phyloP scores from a whole-genome alignment of 1,140 invertebrate species.

The Brachionus plicatilis region DNA sequence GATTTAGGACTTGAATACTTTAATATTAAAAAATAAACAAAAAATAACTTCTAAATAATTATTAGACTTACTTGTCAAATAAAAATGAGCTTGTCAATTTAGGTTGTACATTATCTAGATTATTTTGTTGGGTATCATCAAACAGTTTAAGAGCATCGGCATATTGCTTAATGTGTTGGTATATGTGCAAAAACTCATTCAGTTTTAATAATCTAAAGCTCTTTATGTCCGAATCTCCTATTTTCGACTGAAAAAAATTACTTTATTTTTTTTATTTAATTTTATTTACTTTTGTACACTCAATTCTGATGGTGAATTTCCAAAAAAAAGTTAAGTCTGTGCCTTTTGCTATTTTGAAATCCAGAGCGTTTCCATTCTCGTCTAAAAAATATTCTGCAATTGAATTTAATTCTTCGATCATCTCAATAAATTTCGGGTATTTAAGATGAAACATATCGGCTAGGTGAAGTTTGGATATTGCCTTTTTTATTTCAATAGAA shows the following conservation, averaged over 20 bases:
- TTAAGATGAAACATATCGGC: conserved; percentile 15
- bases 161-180: conserved; percentile 26
- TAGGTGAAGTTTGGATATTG: not conserved
- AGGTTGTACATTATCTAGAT: not conserved
- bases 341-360: conserved; percentile 34
- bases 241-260: conserved; percentile 4
- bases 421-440: not conserved
- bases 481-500: not conserved
- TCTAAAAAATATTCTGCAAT: conserved; percentile 32
- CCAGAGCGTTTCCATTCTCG: not conserved
- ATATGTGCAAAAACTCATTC: conserved; percentile 30
- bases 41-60: not conserved
- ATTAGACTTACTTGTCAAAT: not conserved
- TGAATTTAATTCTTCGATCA: conserved; percentile 21
- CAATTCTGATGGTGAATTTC: conserved; percentile 27
- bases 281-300: conserved; percentile 12
- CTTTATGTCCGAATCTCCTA: conserved; percentile 1
- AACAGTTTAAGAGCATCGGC: conserved; percentile 12
- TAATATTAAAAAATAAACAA: not conserved
- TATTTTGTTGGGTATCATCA: not conserved
- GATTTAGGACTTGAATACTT: not conserved
- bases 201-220: not conserved
- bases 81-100: not conserved
- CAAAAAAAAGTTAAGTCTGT: conserved; percentile 34
- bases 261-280: not conserved